phyloP scores from a whole-genome alignment of 2,113 vertebrate genomes.

The Mormyrus lacerda region DNA sequence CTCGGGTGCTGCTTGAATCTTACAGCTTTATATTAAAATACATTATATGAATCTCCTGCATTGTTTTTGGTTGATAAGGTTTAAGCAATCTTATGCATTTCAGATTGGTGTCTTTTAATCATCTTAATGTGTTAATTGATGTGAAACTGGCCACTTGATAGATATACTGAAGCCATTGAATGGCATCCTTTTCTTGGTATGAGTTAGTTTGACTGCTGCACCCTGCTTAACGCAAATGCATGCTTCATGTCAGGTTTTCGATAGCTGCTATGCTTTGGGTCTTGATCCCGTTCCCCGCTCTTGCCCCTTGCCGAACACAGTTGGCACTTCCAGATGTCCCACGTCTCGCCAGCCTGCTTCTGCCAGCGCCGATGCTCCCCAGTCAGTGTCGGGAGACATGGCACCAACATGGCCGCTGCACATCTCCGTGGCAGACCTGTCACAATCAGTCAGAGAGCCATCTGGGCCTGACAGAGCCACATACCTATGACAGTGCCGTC shows the following conservation, averaged over 20 bases:
- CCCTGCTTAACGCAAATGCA: neutral
- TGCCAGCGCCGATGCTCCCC: neutral
- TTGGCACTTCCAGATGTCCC: neutral
- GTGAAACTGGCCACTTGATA: neutral
- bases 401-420: neutral
- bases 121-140: neutral
- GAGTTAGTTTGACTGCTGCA: neutral
- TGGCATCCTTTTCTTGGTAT: neutral
- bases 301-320: neutral
- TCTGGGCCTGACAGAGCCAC: neutral
- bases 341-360: neutral
- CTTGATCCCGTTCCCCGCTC: neutral
- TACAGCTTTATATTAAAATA: neutral
- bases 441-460: neutral
- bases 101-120: neutral
- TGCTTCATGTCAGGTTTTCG: neutral
- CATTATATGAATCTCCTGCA: neutral
- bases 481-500: neutral
- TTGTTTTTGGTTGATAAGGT: neutral
- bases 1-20: neutral
- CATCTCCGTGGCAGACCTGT: neutral
- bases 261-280: neutral
- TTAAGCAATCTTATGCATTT: neutral
- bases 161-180: neutral
- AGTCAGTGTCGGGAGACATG: neutral